Percentiles rank a stretch among this genome's conserved stretches.
Conservation (phyloP, 2,113 vertebrate genomes). For the Nycticorax nycticorax region DNA sequence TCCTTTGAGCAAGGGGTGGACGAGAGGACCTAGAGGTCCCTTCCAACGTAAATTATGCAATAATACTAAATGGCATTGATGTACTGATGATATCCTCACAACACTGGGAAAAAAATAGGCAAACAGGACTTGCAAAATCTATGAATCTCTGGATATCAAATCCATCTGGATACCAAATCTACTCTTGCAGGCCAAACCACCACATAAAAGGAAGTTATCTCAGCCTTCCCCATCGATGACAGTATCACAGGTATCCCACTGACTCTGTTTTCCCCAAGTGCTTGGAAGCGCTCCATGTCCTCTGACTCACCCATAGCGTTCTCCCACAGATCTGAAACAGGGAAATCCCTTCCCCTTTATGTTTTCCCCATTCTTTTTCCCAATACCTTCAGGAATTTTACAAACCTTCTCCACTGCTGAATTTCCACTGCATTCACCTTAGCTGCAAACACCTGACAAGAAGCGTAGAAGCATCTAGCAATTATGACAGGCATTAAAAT, state of each 20-base stretch:
- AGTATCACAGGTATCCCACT: neutral
- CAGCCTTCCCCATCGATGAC: neutral
- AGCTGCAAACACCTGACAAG: neutral
- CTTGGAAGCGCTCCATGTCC: neutral
- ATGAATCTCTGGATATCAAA: neutral
- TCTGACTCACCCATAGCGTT: accelerated
- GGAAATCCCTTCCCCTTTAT: neutral
- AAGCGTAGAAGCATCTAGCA: neutral
- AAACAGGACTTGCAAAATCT: neutral
- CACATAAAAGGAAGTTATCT: neutral
- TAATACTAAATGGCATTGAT: neutral
- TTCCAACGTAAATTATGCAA: neutral
- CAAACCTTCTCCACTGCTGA: neutral
- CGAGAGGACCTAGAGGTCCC: neutral
- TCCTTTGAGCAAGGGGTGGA: neutral
- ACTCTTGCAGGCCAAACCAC: neutral
- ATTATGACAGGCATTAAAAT: neutral
- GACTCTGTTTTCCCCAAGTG: neutral
- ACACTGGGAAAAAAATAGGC: neutral
- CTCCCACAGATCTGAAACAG: neutral
- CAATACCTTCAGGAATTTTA: neutral
- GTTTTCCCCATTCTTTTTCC: neutral
- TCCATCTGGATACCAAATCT: neutral
- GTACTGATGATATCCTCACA: neutral
- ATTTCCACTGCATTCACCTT: neutral